phyloP scores from a whole-genome alignment of 2,888 invertebrate genomes.

The Colostygia pectinataria region DNA sequence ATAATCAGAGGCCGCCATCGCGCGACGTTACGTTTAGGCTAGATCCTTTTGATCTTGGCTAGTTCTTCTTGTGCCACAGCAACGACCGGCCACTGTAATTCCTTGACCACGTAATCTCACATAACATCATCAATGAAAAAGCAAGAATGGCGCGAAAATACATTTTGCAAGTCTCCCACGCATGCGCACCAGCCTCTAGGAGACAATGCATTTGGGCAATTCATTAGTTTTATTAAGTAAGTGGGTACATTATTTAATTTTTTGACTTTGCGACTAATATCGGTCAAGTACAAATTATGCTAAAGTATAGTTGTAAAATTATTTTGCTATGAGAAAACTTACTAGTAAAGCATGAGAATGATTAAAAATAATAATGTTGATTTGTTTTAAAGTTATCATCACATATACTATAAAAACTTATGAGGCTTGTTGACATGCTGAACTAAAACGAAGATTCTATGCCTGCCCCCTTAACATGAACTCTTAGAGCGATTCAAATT shows the following conservation, averaged over 20 bases:
- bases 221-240: conserved; percentile 29
- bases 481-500: too few relatives aligned
- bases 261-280: conserved; percentile 25
- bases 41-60: too few relatives aligned
- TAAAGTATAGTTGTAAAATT: not conserved
- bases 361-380: too few relatives aligned
- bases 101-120: conserved; percentile 34
- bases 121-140: conserved; percentile 31
- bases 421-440: too few relatives aligned
- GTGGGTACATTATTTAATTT: conserved; percentile 31
- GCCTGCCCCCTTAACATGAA: too few relatives aligned
- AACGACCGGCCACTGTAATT: not conserved
- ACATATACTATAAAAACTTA: too few relatives aligned
- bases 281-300: conserved; percentile 34
- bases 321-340: not conserved
- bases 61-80: not conserved
- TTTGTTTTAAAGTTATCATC: too few relatives aligned
- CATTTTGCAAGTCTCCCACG: conserved; percentile 34
- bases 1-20: too few relatives aligned
- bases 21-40: too few relatives aligned
- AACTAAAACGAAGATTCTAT: too few relatives aligned
- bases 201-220: conserved; percentile 26
- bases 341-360: too few relatives aligned
- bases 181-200: conserved; percentile 1
- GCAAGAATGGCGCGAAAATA: conserved; percentile 27